Evolutionary conservation across 2,888 invertebrate species (phyloP), one percentile per base, ranked within the genome.

Genomic region (Torymus tubicola): DNA sequence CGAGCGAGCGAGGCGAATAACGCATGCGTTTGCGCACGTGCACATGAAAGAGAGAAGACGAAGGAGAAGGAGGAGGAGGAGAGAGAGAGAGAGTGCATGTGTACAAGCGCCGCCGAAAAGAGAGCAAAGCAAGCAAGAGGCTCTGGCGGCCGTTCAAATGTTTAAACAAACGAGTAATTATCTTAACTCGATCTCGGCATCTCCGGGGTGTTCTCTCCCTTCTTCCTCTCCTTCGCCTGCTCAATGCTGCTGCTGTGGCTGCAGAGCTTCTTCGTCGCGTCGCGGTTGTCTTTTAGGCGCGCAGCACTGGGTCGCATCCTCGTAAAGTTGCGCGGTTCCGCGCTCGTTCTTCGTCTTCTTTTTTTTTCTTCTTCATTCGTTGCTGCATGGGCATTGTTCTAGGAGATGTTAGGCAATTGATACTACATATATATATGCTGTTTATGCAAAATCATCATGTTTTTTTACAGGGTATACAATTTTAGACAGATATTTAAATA

Each of bases 81-180:
- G 60, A 65, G 58, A 80, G 80, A 77, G 77, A 71, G 70, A 68
- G 57, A 57, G 61, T 31, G 31, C 31, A 31, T 31, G 31, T 31
- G 31, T 31, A 31, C 31, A 31, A 31, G 31, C 31, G 31, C 31
- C 31, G 31, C 31, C 31, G 31, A 31, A 31, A 31, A 31, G 31
- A 31, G n/a, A 42, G 10, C 21, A 42, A 52, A 65, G 58, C 78
- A 78, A 77, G 77, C 68, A 68, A 68, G 57, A 50, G 57, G 84
- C 84, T 82, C 77, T 81, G 84, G 79, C 85, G 85, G 85, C 83
- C 86, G 87, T 85, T 87, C 86, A 86, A 89, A 89, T 89, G 88
- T 90, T 89, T 89, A 89, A 90, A 89, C 89, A 90, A 90, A 89
- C 89, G 89, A 88, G 88, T 88, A 89, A 90, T 90, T 89, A 90